These are phyloP conservation scores for Phyllostomus hastatus DNA, from an alignment of 2,113 vertebrate genomes.

Conservation along the genomic window DNA sequence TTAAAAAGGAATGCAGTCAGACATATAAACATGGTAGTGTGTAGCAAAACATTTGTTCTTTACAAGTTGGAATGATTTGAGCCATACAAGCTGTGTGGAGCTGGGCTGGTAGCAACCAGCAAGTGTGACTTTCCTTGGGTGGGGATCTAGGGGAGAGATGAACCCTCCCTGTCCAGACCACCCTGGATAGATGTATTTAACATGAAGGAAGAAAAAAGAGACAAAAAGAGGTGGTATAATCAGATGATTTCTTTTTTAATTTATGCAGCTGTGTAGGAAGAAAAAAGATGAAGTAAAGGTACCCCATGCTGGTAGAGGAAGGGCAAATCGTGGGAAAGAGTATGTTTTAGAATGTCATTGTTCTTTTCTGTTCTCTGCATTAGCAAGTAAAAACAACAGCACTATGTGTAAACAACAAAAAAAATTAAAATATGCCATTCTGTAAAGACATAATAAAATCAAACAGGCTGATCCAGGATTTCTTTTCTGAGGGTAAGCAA, in stretches of 20 bases:
- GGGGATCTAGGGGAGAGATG: background rate
- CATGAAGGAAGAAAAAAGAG: background rate
- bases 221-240: background rate
- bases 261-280: background rate
- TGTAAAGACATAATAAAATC: slow-evolving; percentile 56
- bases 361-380: slow-evolving; percentile 75
- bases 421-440: slow-evolving; percentile 66
- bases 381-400: slow-evolving; percentile 73
- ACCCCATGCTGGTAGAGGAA: slow-evolving; percentile 60
- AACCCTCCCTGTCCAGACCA: background rate
- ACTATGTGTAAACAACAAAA: slow-evolving; percentile 55
- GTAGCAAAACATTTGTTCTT: slow-evolving; percentile 22
- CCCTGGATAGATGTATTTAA: slow-evolving; percentile 30
- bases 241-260: slow-evolving; percentile 26
- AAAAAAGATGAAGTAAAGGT: slow-evolving; percentile 34
- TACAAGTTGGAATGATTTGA: slow-evolving; percentile 2
- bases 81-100: background rate
- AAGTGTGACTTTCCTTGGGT: slow-evolving; percentile 13
- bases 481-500: slow-evolving; percentile 39
- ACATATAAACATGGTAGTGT: background rate
- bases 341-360: slow-evolving; percentile 69
- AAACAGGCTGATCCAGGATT: slow-evolving; percentile 26
- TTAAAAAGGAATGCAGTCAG: slow-evolving; percentile 16
- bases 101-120: background rate
- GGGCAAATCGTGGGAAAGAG: slow-evolving; percentile 63